Evolutionary conservation across 2,888 invertebrate genomes (phyloP), one percentile per base, ranked within the genome.

Genomic region (Prosopocoilus inquinatus): DNA sequence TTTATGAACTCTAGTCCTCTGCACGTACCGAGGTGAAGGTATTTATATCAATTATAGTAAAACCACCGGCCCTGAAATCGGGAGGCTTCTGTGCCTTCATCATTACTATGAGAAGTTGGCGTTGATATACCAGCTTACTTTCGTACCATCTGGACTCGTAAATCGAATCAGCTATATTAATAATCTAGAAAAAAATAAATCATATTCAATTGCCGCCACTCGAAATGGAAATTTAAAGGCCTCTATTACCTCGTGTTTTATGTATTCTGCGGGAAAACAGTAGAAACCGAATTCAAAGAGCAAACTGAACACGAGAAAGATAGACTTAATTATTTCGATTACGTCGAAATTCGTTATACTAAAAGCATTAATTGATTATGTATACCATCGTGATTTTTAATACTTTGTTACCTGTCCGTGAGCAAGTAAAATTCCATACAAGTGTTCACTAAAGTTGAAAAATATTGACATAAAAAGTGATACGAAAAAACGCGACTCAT

Each of bases 1-100:
- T 12, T 12, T 9, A 12, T 35, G 8, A 15, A n/a, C 8, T 34
- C n/a, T 7, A 13, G n/a, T 47, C 35, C 15, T 3, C n/a, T 11
- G 13, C 11, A 38, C 41, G 15, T 41, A 57, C 57, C 34, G 57
- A 57, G 9, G 47, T 53, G 41, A 57, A 57, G 9, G 57, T 45
- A 28, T 57, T 34, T 9, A 53, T 20, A 11, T 57, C 53, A 38
- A 57, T 52, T n/a, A 53, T 41, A 34, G 49, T 47, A n/a, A 57
- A 35, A 11, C 57, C 57, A 1, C 46, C 52, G 12, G 36, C 39
- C 5, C 48, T 44, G n/a, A 57, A 32, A 13, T 57, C 44, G 12
- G 32, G 39, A 33, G 45, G 48, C n/a, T 36, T 32, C 49, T 57
- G 57, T 11, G 48, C 33, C 15, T 32, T 44, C 49, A 53, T 41